Evolutionary conservation across 1,140 invertebrate genomes (phyloP).

Genomic region (Dolichoris vasculosae): DNA sequence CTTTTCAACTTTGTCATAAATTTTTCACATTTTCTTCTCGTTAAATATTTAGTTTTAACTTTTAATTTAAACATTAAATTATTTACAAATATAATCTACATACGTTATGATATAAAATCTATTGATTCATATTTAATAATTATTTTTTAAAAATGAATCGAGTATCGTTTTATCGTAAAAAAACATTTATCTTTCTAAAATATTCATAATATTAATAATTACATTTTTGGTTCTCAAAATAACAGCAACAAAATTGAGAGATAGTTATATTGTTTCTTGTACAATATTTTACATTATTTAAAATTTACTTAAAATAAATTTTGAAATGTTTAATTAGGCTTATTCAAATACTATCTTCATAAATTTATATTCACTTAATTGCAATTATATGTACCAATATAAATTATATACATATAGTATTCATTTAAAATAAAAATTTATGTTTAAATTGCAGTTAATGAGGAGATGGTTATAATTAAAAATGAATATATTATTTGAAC

Average conservation of each 20-base stretch:
- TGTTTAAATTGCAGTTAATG: not conserved
- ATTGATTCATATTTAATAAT: too few relatives aligned
- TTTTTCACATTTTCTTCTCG: too few relatives aligned
- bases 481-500: conserved; percentile 22
- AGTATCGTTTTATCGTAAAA: too few relatives aligned
- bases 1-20: too few relatives aligned
- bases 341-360: conserved; percentile 30
- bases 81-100: too few relatives aligned
- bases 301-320: conserved; percentile 46
- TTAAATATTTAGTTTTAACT: too few relatives aligned
- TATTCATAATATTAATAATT: not conserved
- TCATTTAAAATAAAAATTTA: not conserved
- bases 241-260: conserved; percentile 20
- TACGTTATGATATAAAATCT: too few relatives aligned
- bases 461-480: conserved; percentile 10
- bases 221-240: not conserved
- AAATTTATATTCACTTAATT: conserved; percentile 15
- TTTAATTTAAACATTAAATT: too few relatives aligned
- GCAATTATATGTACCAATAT: not conserved
- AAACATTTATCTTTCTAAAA: not conserved
- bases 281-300: conserved; percentile 48
- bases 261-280: conserved; percentile 21
- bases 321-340: conserved; percentile 32
- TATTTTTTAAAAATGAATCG: too few relatives aligned
- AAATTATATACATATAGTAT: conserved; percentile 15